Evolutionary conservation across 2,888 invertebrate genomes (phyloP), one percentile per base, ranked within the genome.

Genomic region (Oscheius onirici): DNA sequence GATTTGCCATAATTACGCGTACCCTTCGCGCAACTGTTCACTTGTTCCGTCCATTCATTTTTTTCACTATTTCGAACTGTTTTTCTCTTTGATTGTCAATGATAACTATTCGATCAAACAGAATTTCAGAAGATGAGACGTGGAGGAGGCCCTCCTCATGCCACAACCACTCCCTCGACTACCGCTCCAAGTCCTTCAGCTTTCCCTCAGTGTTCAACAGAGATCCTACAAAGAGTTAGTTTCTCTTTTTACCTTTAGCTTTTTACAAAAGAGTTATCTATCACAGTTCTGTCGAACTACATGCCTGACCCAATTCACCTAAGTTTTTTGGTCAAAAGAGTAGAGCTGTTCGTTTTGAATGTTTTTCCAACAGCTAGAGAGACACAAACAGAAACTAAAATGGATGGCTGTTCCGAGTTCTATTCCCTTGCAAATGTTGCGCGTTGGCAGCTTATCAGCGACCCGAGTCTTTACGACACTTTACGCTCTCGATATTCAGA

Each of bases 201-300:
- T 8, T 70, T 63, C 43, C 70, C 70, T 15, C 61, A 70, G 44
- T 61, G 70, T 52, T 34, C 70, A 2, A 24, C 41, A 28, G 70
- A 57, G 15, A 26, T 40, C 8, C 28, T 70, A 20, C 24, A 46
- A 2, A 61, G 66, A 44, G 73, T 73, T 28, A n/a, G 26, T 24
- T 43, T 40, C 44, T 63, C 46, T 28, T n/a, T 26, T 51, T 20
- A 13, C 57, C 22, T 57, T 8, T 43, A 43, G n/a, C n/a, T n/a
- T n/a, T n/a, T n/a, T n/a, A n/a, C n/a, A n/a, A n/a, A n/a, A n/a
- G n/a, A n/a, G n/a, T n/a, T n/a, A n/a, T n/a, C n/a, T n/a, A n/a
- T n/a, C n/a, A n/a, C n/a, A n/a, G n/a, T n/a, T n/a, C n/a, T n/a
- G n/a, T n/a, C n/a, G n/a, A n/a, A n/a, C n/a, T n/a, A n/a, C n/a